Percentiles rank a stretch among this genome's conserved stretches.
Evolutionary conservation across 2,113 vertebrate species (phyloP).

Genomic region (Lethenteron reissneri): DNA sequence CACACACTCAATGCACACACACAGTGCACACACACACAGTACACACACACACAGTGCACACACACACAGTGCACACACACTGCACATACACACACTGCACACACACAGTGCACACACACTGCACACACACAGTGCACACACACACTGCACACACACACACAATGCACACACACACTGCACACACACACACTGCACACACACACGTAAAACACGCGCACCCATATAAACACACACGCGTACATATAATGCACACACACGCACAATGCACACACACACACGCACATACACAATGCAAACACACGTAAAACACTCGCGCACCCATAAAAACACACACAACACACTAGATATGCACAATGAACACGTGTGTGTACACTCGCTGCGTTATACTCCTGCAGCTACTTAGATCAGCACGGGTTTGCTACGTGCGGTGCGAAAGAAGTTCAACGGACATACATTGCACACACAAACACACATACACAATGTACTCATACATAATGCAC

Average conservation of each 20-base stretch:
- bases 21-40: not conserved
- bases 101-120: no score
- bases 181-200: not conserved
- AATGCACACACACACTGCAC: not conserved
- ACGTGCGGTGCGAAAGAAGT: no score
- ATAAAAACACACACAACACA: not conserved
- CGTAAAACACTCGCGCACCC: not conserved
- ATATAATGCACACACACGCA: not conserved
- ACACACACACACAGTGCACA: not conserved
- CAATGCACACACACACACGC: not conserved
- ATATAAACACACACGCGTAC: slow-evolving; percentile 1
- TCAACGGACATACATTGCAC: no score
- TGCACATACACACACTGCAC: not conserved
- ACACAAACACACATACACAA: not conserved
- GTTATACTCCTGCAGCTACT: no score
- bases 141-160: not conserved
- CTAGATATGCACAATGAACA: not conserved
- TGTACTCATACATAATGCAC: no score
- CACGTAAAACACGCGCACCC: not conserved
- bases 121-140: not conserved
- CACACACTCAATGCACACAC: not conserved
- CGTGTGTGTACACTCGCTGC: not conserved
- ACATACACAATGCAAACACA: not conserved
- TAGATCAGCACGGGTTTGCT: no score
- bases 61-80: slow-evolving; percentile 2